Percentiles rank a stretch among this genome's conserved stretches.
phyloP scores from a whole-genome alignment of 2,113 vertebrate genomes.

The Strigops habroptila region DNA sequence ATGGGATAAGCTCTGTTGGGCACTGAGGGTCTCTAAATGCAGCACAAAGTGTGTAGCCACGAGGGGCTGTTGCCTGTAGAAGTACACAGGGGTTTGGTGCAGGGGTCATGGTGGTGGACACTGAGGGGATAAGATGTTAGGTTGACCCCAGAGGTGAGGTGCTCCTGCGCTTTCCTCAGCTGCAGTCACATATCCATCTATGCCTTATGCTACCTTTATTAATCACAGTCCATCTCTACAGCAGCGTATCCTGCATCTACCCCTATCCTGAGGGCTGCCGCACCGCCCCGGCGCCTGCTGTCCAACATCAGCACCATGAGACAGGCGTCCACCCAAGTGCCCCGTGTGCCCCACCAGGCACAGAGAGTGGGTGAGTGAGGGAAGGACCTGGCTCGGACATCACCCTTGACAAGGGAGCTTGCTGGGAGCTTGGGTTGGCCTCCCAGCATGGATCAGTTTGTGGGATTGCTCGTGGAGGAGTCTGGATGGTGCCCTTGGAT shows the following conservation, averaged over 20 bases:
- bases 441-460: accelerated
- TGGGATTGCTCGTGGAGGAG: neutral
- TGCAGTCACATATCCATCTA: accelerated
- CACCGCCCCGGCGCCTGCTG: slow-evolving; percentile 67
- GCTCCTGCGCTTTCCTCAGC: neutral
- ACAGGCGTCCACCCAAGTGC: slow-evolving; percentile 88
- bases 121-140: accelerated
- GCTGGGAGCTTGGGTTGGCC: neutral
- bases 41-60: accelerated
- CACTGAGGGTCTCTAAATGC: neutral
- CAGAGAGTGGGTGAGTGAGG: slow-evolving; percentile 86
- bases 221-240: neutral
- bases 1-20: accelerated
- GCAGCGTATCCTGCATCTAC: slow-evolving; percentile 62
- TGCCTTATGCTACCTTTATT: neutral
- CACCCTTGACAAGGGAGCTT: accelerated
- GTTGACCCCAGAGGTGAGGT: neutral
- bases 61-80: neutral
- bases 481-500: accelerated
- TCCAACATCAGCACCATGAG: slow-evolving; percentile 80
- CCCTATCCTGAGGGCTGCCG: slow-evolving; percentile 62
- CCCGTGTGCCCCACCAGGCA: slow-evolving; percentile 69
- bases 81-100: accelerated
- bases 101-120: neutral
- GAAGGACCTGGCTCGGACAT: neutral